Evolutionary conservation across 1,140 invertebrate species (phyloP).

Genomic region (Euwallacea similis): DNA sequence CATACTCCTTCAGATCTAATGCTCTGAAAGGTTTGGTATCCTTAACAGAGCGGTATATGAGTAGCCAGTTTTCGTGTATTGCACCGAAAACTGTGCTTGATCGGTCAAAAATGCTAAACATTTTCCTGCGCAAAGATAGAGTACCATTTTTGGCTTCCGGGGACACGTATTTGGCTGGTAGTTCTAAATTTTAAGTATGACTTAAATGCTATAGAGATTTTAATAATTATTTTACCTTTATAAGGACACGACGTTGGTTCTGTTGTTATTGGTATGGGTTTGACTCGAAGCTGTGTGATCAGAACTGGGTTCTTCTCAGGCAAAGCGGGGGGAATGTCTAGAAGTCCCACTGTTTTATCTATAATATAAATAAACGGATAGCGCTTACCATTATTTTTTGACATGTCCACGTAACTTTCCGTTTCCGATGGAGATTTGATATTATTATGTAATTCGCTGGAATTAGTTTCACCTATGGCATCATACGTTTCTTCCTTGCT

Average conservation of each 20-base stretch:
- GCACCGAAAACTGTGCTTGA: slow-evolving; percentile 13
- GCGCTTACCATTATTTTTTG: slow-evolving; percentile 11
- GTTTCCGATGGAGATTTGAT: not conserved
- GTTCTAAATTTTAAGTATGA: slow-evolving; percentile 1
- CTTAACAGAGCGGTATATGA: slow-evolving; percentile 11
- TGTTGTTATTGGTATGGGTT: not conserved
- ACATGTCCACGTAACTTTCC: slow-evolving; percentile 16
- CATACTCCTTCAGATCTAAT: slow-evolving; percentile 14
- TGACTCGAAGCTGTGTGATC: not conserved
- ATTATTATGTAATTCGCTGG: not conserved
- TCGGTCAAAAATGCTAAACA: slow-evolving; percentile 16
- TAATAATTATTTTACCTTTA: not conserved
- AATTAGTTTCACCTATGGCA: not conserved
- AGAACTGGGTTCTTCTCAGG: not conserved
- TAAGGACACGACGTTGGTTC: not conserved
- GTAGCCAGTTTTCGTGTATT: slow-evolving; percentile 17
- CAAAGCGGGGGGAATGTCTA: not conserved
- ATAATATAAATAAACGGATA: not conserved
- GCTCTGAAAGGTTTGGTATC: slow-evolving; percentile 14
- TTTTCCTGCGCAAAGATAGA: slow-evolving; percentile 13
- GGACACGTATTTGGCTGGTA: slow-evolving; percentile 12
- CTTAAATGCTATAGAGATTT: not conserved
- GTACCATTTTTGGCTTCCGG: slow-evolving; percentile 12
- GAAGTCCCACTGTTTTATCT: not conserved
- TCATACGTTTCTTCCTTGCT: not conserved